Conservation (phyloP, 2,888 invertebrate species). For the Norana najaformis region DNA sequence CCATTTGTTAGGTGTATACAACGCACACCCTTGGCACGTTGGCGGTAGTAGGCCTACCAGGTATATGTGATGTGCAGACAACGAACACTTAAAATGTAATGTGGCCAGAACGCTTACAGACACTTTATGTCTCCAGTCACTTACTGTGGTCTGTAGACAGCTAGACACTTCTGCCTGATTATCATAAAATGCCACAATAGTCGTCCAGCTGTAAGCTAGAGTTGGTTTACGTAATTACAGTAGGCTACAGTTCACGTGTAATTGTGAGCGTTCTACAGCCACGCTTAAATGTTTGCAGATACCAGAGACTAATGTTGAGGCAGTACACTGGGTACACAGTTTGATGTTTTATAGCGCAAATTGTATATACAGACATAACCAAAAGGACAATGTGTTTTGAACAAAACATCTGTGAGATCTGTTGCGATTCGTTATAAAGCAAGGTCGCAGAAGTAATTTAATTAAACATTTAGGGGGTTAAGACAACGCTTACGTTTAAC, state of each 20-base stretch:
- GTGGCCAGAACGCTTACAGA: background rate
- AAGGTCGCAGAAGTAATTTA: no score
- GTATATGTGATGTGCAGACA: background rate
- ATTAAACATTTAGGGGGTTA: background rate
- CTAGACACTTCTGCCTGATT: no score
- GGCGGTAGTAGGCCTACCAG: no score
- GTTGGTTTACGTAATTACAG: background rate
- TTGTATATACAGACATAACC: background rate
- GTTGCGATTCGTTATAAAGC: background rate
- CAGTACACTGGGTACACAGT: background rate
- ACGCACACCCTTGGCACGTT: no score
- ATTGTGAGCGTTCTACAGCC: background rate
- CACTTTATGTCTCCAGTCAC: background rate
- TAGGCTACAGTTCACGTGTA: background rate
- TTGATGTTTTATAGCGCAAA: conserved; percentile 1
- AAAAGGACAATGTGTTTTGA: background rate
- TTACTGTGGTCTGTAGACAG: background rate
- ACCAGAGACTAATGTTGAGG: background rate
- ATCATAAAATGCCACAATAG: background rate
- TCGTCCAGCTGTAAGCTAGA: background rate
- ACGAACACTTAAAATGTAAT: background rate
- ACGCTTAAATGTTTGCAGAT: background rate
- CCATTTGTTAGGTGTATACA: no score
- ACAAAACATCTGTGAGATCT: background rate
- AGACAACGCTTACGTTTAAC: background rate